These are phyloP conservation scores for Peromyscus melanophrys DNA, from an alignment of 2,797 vertebrate species.

Conservation along the genomic window DNA sequence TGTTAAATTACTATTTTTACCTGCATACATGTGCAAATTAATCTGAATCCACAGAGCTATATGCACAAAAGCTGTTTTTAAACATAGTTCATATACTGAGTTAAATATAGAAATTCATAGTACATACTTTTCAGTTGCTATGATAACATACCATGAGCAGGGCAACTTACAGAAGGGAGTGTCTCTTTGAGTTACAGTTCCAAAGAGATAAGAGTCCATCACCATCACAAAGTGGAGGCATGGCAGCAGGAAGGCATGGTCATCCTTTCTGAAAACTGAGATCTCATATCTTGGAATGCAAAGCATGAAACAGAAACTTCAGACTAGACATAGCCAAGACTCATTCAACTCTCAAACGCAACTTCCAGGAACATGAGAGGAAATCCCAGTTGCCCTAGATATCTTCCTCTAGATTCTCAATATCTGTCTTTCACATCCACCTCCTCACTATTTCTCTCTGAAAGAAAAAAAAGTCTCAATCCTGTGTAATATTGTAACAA, in stretches of 20 bases:
- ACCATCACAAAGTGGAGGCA: not conserved
- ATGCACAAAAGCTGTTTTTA: not conserved
- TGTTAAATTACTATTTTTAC: not conserved
- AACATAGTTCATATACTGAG: not conserved
- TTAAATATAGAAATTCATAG: not conserved
- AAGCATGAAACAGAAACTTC: not conserved
- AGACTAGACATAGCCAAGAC: not conserved
- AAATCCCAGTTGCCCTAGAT: not conserved
- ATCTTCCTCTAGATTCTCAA: not conserved
- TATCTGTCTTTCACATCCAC: not conserved
- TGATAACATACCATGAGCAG: not conserved
- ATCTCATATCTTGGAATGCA: not conserved
- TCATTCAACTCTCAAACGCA: not conserved
- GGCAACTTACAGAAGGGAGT: too few relatives aligned
- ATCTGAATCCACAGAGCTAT: not conserved
- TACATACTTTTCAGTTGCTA: not conserved
- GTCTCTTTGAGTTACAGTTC: not conserved
- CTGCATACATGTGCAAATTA: not conserved
- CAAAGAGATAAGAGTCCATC: not conserved
- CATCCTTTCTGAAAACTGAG: not conserved
- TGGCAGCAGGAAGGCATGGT: not conserved
- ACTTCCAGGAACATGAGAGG: not conserved
- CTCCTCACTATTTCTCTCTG: not conserved
- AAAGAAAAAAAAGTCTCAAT: not conserved
- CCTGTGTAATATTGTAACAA: not conserved